phyloP scores from a whole-genome alignment of 2,113 vertebrate genomes.

The Plecturocebus donacophilus region DNA sequence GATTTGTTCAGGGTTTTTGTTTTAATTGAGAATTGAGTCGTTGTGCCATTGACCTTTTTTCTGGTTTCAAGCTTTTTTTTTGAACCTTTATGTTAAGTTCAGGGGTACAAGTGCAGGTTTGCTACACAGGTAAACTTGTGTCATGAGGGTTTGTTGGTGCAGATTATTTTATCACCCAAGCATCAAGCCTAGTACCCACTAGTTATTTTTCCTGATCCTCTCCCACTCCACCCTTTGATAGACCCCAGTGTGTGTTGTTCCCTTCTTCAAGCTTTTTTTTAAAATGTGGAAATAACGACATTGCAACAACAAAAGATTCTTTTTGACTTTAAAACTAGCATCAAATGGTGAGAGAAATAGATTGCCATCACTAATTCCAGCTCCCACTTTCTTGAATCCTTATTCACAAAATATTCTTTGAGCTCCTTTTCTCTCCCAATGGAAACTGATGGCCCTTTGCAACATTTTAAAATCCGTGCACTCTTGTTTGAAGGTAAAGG shows the following conservation, averaged over 20 bases:
- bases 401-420: constrained; percentile 53
- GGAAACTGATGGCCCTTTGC: constrained; percentile 36
- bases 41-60: constrained; percentile 8
- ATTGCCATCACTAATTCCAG: not conserved
- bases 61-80: not conserved
- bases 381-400: not conserved
- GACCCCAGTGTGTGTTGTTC: no score
- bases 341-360: not conserved
- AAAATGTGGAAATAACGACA: constrained; percentile 24
- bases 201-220: no score
- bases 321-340: constrained; percentile 28
- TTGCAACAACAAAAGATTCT: not conserved
- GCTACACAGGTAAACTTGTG: no score
- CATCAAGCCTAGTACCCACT: no score
- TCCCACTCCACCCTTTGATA: no score
- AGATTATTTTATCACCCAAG: no score
- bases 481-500: constrained; percentile 65
- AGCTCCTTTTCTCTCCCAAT: constrained; percentile 24
- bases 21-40: not conserved
- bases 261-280: no score
- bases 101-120: no score
- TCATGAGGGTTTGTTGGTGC: no score
- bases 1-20: not conserved
- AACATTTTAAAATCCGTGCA: constrained; percentile 58
- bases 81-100: not conserved